Percentiles rank a stretch among this genome's conserved stretches.
These are phyloP conservation scores for Vanacampus margaritifer DNA, from an alignment of 2,113 vertebrate genomes.

Conservation along the genomic window DNA sequence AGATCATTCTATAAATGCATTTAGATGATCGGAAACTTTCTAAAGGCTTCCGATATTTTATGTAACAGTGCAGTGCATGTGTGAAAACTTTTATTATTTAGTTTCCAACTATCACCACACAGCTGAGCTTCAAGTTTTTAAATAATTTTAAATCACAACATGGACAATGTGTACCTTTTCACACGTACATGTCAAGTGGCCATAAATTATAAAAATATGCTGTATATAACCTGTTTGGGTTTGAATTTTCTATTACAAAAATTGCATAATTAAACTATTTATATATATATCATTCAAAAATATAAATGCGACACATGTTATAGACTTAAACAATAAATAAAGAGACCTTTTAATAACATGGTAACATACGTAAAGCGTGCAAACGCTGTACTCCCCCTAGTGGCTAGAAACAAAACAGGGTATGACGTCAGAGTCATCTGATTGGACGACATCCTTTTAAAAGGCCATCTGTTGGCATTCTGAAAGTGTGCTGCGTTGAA, in stretches of 20 bases:
- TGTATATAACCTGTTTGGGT: no score
- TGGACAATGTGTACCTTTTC: no score
- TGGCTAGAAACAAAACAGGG: neutral
- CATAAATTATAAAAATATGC: no score
- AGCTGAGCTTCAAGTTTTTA: no score
- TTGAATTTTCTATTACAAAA: no score
- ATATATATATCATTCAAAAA: no score
- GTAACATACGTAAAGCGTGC: neutral
- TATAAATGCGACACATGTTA: no score
- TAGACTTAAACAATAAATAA: neutral
- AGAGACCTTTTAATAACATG: no score
- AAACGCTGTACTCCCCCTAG: neutral
- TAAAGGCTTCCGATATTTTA: neutral
- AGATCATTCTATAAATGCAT: neutral
- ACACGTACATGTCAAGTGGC: no score
- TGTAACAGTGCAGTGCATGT: neutral
- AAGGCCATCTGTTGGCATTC: neutral
- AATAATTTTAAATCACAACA: no score
- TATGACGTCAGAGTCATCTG: neutral
- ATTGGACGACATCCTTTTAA: neutral
- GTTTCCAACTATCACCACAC: neutral
- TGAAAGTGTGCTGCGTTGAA: neutral
- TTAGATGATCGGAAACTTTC: neutral
- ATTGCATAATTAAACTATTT: no score
- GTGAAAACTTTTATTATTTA: neutral